A percentile compares a stretch with the other conserved stretches of the same genome.
Conservation (phyloP, 2,888 invertebrate species). For the Synanthedon formicaeformis region DNA sequence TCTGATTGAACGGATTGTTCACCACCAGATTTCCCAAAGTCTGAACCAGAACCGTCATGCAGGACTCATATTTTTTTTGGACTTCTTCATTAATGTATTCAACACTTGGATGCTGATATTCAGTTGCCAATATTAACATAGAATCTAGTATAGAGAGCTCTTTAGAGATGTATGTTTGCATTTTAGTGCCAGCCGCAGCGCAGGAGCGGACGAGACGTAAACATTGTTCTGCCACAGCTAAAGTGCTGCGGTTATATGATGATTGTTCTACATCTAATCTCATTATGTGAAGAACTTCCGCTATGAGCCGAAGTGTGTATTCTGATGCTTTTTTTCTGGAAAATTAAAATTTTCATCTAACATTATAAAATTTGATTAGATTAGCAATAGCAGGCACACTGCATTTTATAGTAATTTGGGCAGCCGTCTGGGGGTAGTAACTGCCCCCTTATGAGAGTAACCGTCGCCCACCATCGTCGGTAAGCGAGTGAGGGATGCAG, state of each 20-base stretch:
- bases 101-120: conserved; percentile 54
- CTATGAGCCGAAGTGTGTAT: conserved; percentile 60
- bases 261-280: conserved; percentile 59
- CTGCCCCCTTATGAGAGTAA: too few relatives aligned
- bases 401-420: too few relatives aligned
- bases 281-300: conserved; percentile 65
- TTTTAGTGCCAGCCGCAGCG: conserved; percentile 62
- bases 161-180: conserved; percentile 66
- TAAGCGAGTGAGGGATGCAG: too few relatives aligned
- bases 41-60: conserved; percentile 67
- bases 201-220: conserved; percentile 66
- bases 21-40: conserved; percentile 70
- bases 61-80: conserved; percentile 57
- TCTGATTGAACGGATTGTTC: conserved; percentile 65
- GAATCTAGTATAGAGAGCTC: conserved; percentile 61
- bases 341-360: conserved; percentile 7
- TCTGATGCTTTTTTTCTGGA: conserved; percentile 65
- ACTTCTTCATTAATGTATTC: conserved; percentile 56
- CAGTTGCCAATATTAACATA: conserved; percentile 58
- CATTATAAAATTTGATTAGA: neutral
- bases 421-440: too few relatives aligned
- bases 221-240: conserved; percentile 65
- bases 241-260: conserved; percentile 57
- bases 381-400: too few relatives aligned
- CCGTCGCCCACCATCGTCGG: too few relatives aligned